Base-by-base conservation (phyloP, 2,113 vertebrate species). In the Pteruthius melanotis region DNA sequence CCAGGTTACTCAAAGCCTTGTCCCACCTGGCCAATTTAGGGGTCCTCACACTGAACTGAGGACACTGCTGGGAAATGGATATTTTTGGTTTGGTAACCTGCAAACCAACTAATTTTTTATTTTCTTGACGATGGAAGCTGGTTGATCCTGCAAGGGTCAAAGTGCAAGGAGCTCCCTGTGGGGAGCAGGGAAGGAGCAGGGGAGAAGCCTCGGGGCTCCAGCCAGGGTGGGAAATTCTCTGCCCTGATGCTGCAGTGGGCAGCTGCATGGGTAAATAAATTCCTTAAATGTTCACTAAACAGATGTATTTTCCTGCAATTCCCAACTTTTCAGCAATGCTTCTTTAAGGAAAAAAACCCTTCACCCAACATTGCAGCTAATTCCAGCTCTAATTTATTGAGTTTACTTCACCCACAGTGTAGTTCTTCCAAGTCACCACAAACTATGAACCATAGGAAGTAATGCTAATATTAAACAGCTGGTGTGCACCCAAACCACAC, bases 61-160 rank as follows among this genome's bases (percentile, higher is more conserved):
- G 40, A 27, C 0, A 0, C 35, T 80, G 30, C 61, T 65, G 61
- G 18, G 54, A 77, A 72, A 44, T 26, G 10, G 1, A 0, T 28
- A 2, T 59, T 91, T 84, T 44, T 59, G 59, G 1, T 31, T 63
- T 52, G 24, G 27, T 35, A 28, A n/a, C 37, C 33, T 53, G 30
- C 49, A 70, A 59, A 64, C 15, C 60, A 45, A 13, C 14, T 33
- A 1, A 19, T 52, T n/a, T 26, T 9, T 54, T n/a, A 12, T 31
- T 87, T n/a, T 37, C 72, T 56, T 33, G 9, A 7, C 31, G 13
- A 21, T 10, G 8, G 30, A 63, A 42, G 15, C 39, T 39, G 49
- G 5, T 64, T 54, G 68, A 16, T 76, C 56, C 49, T 70, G 35
- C 15, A 2, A 2, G 22, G 19, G 50, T 23, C 12, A 1, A 2